Evolutionary conservation across 2,888 invertebrate genomes (phyloP).

Genomic region (Drosophila subquinaria): DNA sequence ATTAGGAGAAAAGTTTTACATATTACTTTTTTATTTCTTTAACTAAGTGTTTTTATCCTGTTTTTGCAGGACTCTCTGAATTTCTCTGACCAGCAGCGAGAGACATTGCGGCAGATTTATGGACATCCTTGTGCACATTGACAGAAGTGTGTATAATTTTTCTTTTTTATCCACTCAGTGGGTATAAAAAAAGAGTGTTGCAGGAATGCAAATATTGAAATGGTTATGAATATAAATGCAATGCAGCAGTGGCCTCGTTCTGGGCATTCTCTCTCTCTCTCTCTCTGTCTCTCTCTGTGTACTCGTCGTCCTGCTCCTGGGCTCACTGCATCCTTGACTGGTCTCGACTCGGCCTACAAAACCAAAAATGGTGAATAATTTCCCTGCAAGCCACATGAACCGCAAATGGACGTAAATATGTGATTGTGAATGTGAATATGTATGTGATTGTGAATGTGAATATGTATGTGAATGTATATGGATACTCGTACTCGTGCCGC

Average conservation of each 20-base stretch:
- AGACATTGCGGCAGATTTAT: conserved; percentile 8
- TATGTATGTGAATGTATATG: neutral
- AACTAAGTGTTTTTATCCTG: neutral
- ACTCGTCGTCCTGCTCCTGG: conserved; percentile 13
- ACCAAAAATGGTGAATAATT: conserved; percentile 32
- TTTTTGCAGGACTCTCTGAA: neutral
- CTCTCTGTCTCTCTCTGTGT: neutral
- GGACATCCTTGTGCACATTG: conserved; percentile 4
- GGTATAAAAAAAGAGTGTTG: conserved; percentile 15
- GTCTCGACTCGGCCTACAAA: conserved; percentile 26
- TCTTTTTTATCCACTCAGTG: conserved; percentile 14
- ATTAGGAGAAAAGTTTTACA: neutral
- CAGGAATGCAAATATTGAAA: conserved; percentile 45
- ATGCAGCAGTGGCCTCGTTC: conserved; percentile 35
- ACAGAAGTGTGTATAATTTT: conserved; percentile 6
- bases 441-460: neutral
- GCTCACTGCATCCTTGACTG: conserved; percentile 29
- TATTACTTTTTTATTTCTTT: neutral
- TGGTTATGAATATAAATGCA: conserved; percentile 49
- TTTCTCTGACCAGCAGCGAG: neutral
- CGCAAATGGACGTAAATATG: conserved; percentile 24
- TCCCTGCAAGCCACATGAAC: conserved; percentile 32
- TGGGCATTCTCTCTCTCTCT: neutral
- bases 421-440: neutral
- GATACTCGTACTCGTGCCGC: neutral